Evolutionary conservation across 2,888 invertebrate species (phyloP).

Genomic region (Lissocephala sabroskyi): DNA sequence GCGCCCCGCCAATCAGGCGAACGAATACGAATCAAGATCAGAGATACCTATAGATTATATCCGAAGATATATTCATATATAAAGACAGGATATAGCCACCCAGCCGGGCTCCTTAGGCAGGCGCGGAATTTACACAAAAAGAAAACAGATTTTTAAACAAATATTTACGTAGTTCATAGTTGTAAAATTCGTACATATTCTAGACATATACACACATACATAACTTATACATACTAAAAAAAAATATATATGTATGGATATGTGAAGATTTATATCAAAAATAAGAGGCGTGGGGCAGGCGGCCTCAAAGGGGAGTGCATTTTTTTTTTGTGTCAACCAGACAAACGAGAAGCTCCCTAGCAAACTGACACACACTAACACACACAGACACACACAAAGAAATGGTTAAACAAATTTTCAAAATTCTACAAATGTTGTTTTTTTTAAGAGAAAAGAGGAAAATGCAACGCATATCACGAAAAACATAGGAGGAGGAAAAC

Average conservation of each 20-base stretch:
- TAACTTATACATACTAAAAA: neutral
- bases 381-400: slow-evolving; percentile 8
- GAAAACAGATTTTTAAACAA: slow-evolving; percentile 34
- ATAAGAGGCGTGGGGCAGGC: neutral
- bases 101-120: neutral
- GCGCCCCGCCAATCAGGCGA: no score
- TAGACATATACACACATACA: slow-evolving; percentile 22
- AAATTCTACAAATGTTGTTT: slow-evolving; percentile 19
- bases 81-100: neutral
- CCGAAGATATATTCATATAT: neutral
- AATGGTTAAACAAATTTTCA: slow-evolving; percentile 10
- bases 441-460: slow-evolving; percentile 32
- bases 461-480: slow-evolving; percentile 54
- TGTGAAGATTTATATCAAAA: slow-evolving; percentile 14
- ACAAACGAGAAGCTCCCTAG: neutral
- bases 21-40: no score
- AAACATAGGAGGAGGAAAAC: slow-evolving; percentile 17
- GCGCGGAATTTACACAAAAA: neutral
- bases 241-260: slow-evolving; percentile 1
- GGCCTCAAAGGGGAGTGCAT: no score
- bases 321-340: no score
- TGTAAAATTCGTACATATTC: slow-evolving; percentile 32
- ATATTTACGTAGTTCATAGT: slow-evolving; percentile 55
- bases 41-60: no score
- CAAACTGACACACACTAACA: neutral